A percentile compares a stretch with the other conserved stretches of the same genome.
Evolutionary conservation across 2,888 invertebrate species (phyloP).

Genomic region (Aplocera efformata): DNA sequence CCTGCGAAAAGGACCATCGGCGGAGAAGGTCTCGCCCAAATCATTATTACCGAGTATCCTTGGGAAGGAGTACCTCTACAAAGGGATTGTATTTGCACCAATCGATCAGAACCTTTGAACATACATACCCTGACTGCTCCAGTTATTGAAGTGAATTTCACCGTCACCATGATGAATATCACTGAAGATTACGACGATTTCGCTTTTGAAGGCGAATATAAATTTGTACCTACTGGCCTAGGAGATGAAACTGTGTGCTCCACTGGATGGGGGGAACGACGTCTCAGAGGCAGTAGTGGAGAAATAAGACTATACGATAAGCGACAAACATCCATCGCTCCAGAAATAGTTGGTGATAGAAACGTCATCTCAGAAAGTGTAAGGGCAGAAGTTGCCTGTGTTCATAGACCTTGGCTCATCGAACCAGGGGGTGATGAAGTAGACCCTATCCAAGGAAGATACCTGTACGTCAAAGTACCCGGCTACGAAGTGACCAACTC

Average conservation of each 20-base stretch:
- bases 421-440: slow-evolving; percentile 88
- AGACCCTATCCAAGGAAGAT: slow-evolving; percentile 80
- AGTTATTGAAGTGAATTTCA: slow-evolving; percentile 86
- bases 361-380: slow-evolving; percentile 77
- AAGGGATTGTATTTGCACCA: slow-evolving; percentile 87
- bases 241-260: slow-evolving; percentile 82
- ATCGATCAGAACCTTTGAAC: slow-evolving; percentile 83
- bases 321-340: slow-evolving; percentile 62
- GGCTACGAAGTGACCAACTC: slow-evolving; percentile 81
- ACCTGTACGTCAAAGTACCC: slow-evolving; percentile 85
- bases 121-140: slow-evolving; percentile 85
- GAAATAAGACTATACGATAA: slow-evolving; percentile 85
- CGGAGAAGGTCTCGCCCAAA: slow-evolving; percentile 80
- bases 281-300: slow-evolving; percentile 86
- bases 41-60: slow-evolving; percentile 84
- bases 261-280: slow-evolving; percentile 83
- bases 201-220: slow-evolving; percentile 87
- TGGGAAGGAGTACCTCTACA: slow-evolving; percentile 84
- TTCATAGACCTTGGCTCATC: slow-evolving; percentile 88
- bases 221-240: slow-evolving; percentile 81
- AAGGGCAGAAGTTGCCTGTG: slow-evolving; percentile 81
- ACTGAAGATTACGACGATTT: slow-evolving; percentile 90
- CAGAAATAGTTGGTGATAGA: slow-evolving; percentile 71
- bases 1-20: slow-evolving; percentile 66
- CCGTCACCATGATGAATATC: slow-evolving; percentile 88